Base-by-base conservation (phyloP, 2,797 vertebrate species). In the Perodicticus potto region DNA sequence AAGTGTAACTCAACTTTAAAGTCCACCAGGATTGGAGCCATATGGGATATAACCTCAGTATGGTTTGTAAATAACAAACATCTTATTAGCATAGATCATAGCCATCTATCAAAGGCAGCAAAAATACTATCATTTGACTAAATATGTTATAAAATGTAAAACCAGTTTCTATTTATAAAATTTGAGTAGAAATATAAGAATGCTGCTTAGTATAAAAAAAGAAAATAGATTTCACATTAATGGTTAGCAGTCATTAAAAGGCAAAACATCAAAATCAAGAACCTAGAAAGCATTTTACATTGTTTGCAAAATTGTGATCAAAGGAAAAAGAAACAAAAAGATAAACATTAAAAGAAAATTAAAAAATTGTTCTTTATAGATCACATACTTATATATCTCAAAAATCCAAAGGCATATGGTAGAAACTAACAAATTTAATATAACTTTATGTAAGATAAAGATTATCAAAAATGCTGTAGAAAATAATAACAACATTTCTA, bases 131-230 rank as follows among this genome's bases (percentile, higher is more conserved):
- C 34, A 72, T 53, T 85, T 91, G 29, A 70, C 53, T 76, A 87
- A 95, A 95, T 59, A 80, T 29, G 78, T 96, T 37, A 76, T 27
- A 72, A 93, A 95, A 92, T 63, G 90, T 73, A 82, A 55, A 77
- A 73, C 7, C 25, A 49, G 23, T 72, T 94, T 89, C 32, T 91
- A 59, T 49, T 92, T 95, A 32, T 74, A 80, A 91, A 85, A 78
- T 57, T 27, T 16, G 91, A 37, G 1, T 53, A 86, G 22, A 7
- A 81, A 77, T 84, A 70, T 43, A 73, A 82, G 32, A 94, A 93
- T 73, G 14, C 2, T 69, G 19, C 17, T 77, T 86, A 77, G 2
- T 43, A 20, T 72, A 2, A 73, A 1, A 73, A 97, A 91, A 91
- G 8, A 61, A 92, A 86, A 55, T 65, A 17, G 55, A 83, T 93